These are phyloP conservation scores for Eupithecia subfuscata DNA, from an alignment of 2,888 invertebrate species.

Conservation along the genomic window DNA sequence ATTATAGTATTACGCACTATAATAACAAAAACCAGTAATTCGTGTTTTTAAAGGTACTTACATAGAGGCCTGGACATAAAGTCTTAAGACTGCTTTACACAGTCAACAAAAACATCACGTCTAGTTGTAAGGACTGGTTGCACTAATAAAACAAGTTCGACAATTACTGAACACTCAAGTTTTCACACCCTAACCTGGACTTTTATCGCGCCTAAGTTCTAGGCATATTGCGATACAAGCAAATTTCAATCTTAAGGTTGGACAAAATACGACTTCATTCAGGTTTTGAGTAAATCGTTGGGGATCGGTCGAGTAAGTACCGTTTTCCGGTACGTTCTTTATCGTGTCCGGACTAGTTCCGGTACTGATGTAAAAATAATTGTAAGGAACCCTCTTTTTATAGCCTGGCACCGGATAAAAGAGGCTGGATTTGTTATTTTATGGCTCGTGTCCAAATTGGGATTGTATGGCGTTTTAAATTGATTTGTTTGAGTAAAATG, in stretches of 20 bases:
- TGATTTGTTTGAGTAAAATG: constrained; percentile 8
- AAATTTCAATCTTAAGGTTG: constrained; percentile 17
- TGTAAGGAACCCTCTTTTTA: constrained; percentile 61
- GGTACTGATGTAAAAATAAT: constrained; percentile 72
- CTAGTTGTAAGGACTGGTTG: not conserved
- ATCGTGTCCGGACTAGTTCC: constrained; percentile 64
- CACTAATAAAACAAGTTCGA: constrained; percentile 65
- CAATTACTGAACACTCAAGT: constrained; percentile 68
- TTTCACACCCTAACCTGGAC: constrained; percentile 68
- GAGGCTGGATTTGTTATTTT: constrained; percentile 55
- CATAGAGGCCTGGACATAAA: not conserved
- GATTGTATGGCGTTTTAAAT: constrained; percentile 14
- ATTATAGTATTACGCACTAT: too few relatives aligned
- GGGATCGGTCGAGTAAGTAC: constrained; percentile 59
- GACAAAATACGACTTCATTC: constrained; percentile 37
- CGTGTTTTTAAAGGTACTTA: not conserved
- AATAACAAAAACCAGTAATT: too few relatives aligned
- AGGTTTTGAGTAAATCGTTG: constrained; percentile 3
- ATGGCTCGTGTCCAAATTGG: constrained; percentile 33
- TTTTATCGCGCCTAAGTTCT: constrained; percentile 64
- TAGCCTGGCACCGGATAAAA: constrained; percentile 54
- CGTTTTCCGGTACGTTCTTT: constrained; percentile 67
- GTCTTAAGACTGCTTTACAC: not conserved
- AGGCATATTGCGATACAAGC: constrained; percentile 15
- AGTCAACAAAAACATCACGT: not conserved